Conservation (phyloP, 2,888 invertebrate genomes). For the Erebia ligea region DNA sequence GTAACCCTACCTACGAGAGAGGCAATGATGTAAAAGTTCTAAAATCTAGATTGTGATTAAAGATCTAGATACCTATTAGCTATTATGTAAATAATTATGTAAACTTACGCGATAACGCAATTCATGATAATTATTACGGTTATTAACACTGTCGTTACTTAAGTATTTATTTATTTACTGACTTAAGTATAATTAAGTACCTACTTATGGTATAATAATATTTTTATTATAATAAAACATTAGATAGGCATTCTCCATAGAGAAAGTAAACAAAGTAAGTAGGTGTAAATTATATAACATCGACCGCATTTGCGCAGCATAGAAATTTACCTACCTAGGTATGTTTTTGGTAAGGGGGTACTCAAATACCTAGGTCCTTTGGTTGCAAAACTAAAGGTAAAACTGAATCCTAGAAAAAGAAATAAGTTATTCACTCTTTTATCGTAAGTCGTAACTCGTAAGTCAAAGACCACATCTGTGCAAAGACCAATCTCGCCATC, state of each 20-base stretch:
- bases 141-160: not conserved
- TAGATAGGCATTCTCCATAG: no score
- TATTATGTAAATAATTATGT: constrained; percentile 19
- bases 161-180: not conserved
- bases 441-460: not conserved
- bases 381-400: not conserved
- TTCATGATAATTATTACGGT: constrained; percentile 12
- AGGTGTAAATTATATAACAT: no score
- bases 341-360: no score
- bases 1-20: constrained; percentile 46
- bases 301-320: no score
- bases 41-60: constrained; percentile 42
- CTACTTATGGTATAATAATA: no score
- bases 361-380: no score
- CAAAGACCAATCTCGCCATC: constrained; percentile 35
- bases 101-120: constrained; percentile 12
- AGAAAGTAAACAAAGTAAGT: no score
- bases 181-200: no score
- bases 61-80: constrained; percentile 38
- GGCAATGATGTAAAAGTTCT: constrained; percentile 58
- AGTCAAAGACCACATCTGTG: not conserved
- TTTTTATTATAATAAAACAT: no score
- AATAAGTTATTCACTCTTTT: not conserved
- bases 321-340: no score
- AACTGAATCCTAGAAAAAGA: not conserved